Evolutionary conservation across 2,888 invertebrate genomes (phyloP).

Genomic region (Plebejus anna): DNA sequence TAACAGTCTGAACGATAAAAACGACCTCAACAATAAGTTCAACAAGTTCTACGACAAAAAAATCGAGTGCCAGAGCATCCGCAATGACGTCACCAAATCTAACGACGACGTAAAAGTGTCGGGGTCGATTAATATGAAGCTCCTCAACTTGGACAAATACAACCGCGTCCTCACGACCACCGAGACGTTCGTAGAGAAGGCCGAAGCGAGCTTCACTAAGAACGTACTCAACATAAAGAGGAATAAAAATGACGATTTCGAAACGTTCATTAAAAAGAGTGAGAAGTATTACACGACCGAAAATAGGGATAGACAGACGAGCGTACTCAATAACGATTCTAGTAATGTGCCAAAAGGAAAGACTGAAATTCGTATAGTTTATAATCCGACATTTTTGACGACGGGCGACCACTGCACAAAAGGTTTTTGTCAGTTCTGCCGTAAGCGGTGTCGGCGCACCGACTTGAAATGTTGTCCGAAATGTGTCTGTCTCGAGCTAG

Average conservation of each 20-base stretch:
- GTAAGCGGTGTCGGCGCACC: conserved; percentile 57
- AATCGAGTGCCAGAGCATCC: conserved; percentile 70
- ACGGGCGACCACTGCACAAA: conserved; percentile 45
- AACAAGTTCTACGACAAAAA: conserved; percentile 59
- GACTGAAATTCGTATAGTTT: conserved; percentile 70
- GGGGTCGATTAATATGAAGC: conserved; percentile 66
- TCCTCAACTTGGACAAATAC: conserved; percentile 64
- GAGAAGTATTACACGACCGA: conserved; percentile 69
- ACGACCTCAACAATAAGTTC: conserved; percentile 59
- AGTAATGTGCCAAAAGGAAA: conserved; percentile 46
- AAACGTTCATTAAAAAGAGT: conserved; percentile 69
- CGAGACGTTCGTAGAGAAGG: conserved; percentile 62
- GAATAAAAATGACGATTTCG: conserved; percentile 57
- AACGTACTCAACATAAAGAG: conserved; percentile 47
- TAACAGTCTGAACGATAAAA: conserved; percentile 50
- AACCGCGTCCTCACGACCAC: conserved; percentile 68
- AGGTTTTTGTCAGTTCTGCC: conserved; percentile 62
- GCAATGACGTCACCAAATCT: conserved; percentile 62
- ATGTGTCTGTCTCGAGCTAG: conserved; percentile 62
- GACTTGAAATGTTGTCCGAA: conserved; percentile 61
- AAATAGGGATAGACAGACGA: conserved; percentile 54
- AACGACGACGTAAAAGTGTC: conserved; percentile 64
- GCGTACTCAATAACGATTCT: conserved; percentile 51
- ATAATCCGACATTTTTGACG: conserved; percentile 68
- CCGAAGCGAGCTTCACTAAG: conserved; percentile 67